These are phyloP conservation scores for fruit fly (Drosophila melanogaster) DNA, from an alignment of 1,140 invertebrate genomes.

Conservation along the genomic window Release_6_plus_ISO1_MT NT_033777.3:29452001-29452500, in stretches of 20 bases:
- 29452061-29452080: neutral
- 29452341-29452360: neutral
- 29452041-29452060: neutral
- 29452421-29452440: slow-evolving; percentile 46
- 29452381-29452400: slow-evolving; percentile 12
- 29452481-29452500: slow-evolving; percentile 46
- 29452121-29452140: neutral
- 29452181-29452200: neutral
- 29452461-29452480: slow-evolving; percentile 43
- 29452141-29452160: neutral
- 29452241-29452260: neutral
- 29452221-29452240: no score
- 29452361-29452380: slow-evolving; percentile 14
- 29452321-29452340: neutral
- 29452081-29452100: neutral
- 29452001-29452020: slow-evolving; percentile 18
- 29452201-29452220: neutral
- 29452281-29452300: neutral
- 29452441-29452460: slow-evolving; percentile 64
- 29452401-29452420: slow-evolving; percentile 22
- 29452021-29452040: neutral
- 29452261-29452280: neutral
- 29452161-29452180: no score
- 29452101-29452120: neutral
- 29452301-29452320: neutral